A percentile compares a stretch with the other conserved stretches of the same genome.
These are phyloP conservation scores for Neosilurus hyrtlii DNA, from an alignment of 2,797 vertebrate species.

Conservation along the genomic window DNA sequence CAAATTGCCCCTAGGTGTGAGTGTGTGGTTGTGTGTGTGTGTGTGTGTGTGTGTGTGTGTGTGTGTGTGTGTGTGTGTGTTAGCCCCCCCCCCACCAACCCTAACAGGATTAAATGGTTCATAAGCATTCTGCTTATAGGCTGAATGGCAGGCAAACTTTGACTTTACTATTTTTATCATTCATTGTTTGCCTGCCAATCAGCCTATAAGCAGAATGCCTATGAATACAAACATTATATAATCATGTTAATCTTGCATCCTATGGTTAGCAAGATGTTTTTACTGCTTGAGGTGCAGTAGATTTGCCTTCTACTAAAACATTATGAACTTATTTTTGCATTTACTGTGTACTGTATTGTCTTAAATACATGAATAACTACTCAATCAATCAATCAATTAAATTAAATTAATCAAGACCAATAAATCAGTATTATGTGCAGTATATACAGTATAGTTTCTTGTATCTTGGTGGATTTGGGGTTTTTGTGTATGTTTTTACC, in stretches of 20 bases:
- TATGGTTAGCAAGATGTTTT: neutral
- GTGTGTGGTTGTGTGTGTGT: too few relatives aligned
- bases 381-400: neutral
- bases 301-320: neutral
- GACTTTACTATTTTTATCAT: too few relatives aligned
- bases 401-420: too few relatives aligned
- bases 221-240: neutral
- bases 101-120: too few relatives aligned
- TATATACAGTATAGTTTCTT: too few relatives aligned
- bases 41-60: too few relatives aligned
- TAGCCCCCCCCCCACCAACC: too few relatives aligned
- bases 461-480: neutral
- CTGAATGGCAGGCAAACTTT: too few relatives aligned
- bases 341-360: neutral
- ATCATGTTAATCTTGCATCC: neutral
- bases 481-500: slow-evolving; percentile 63
- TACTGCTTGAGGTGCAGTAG: neutral
- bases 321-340: neutral
- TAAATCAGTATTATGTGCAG: neutral
- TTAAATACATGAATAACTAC: neutral
- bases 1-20: too few relatives aligned
- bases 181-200: neutral
- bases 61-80: too few relatives aligned
- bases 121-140: too few relatives aligned
- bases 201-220: too few relatives aligned